phyloP scores from a whole-genome alignment of 2,113 vertebrate genomes.

The Xenus cinereus region DNA sequence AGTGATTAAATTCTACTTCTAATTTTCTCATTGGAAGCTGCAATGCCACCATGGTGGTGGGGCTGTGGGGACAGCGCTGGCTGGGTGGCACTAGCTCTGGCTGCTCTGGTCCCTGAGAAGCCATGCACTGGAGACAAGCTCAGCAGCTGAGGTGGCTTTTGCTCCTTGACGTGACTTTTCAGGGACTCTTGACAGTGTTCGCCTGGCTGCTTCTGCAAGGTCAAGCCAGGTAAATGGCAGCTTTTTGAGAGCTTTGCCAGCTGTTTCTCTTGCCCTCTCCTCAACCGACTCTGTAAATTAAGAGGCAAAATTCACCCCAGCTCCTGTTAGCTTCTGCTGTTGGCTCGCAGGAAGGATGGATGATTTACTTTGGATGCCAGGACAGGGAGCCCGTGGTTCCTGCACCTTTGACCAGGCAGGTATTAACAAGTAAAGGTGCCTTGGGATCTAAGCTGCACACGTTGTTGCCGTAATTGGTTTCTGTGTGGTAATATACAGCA shows the following conservation, averaged over 20 bases:
- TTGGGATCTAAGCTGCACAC: not conserved
- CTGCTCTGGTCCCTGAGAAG: not conserved
- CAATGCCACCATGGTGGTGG: not conserved
- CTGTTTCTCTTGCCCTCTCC: not conserved
- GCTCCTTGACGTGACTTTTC: not conserved
- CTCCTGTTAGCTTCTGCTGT: not conserved
- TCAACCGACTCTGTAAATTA: constrained; percentile 27
- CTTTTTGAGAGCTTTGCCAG: not conserved
- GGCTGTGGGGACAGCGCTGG: not conserved
- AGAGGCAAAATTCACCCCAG: not conserved
- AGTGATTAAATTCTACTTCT: not conserved
- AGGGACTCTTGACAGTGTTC: not conserved
- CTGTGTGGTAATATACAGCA: not conserved
- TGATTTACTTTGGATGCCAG: not conserved
- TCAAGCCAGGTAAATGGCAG: not conserved
- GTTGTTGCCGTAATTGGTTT: not conserved
- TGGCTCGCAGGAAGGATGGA: not conserved
- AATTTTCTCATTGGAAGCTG: not conserved
- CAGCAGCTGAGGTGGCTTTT: not conserved
- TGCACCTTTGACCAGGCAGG: not conserved
- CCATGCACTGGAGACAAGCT: not conserved
- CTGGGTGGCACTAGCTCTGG: not conserved
- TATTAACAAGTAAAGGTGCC: not conserved
- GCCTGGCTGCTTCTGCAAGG: not conserved
- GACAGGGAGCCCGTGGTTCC: not conserved